Evolutionary conservation across 2,888 invertebrate genomes (phyloP).

Genomic region (Lottia gigantea): DNA sequence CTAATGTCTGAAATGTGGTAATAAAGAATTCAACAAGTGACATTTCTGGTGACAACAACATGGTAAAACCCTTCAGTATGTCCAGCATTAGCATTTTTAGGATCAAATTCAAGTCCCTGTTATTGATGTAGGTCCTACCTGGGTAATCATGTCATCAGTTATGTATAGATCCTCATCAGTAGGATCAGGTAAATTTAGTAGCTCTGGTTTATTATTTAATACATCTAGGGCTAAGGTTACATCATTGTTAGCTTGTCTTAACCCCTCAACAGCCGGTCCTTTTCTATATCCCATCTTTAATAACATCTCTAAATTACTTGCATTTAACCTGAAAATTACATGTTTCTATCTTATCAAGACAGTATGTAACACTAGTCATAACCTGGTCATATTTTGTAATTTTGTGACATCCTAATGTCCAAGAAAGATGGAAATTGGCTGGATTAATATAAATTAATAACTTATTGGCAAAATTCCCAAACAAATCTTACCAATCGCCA

Average conservation of each 20-base stretch:
- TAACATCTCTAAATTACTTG: constrained; percentile 53
- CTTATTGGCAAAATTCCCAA: too few relatives aligned
- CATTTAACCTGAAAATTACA: constrained; percentile 53
- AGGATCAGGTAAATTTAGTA: constrained; percentile 69
- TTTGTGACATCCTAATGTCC: too few relatives aligned
- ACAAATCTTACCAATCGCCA: constrained; percentile 69
- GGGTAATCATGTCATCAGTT: constrained; percentile 57
- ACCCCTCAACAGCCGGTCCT: constrained; percentile 74
- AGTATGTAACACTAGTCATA: neutral
- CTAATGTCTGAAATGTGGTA: too few relatives aligned
- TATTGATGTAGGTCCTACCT: constrained; percentile 40
- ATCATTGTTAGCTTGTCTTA: constrained; percentile 78
- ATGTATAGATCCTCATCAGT: constrained; percentile 35
- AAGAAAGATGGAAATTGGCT: too few relatives aligned
- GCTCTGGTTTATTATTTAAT: constrained; percentile 75
- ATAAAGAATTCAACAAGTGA: too few relatives aligned
- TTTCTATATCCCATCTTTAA: constrained; percentile 77
- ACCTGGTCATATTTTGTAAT: too few relatives aligned
- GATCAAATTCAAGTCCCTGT: too few relatives aligned
- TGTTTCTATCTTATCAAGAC: neutral
- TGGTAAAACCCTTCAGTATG: too few relatives aligned
- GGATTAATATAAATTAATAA: too few relatives aligned
- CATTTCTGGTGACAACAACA: too few relatives aligned
- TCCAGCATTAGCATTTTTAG: too few relatives aligned
- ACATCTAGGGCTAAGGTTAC: constrained; percentile 76